A percentile compares a stretch with the other conserved stretches of the same genome.
Conservation (phyloP, 2,797 vertebrate species). For the Pangasius sanitwongsei region DNA sequence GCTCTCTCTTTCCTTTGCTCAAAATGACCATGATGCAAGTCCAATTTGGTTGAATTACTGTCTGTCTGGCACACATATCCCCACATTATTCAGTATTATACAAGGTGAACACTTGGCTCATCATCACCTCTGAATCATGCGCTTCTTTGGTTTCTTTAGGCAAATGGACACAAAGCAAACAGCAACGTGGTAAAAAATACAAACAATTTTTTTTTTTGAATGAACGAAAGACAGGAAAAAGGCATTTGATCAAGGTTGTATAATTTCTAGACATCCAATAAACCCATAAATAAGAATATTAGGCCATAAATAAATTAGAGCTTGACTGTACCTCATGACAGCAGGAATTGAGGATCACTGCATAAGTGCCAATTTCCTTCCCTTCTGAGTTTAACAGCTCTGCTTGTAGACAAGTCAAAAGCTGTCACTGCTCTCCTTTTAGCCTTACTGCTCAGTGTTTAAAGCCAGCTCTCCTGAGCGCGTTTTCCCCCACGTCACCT, state of each 20-base stretch:
- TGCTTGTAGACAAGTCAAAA: background rate
- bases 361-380: constrained; percentile 21
- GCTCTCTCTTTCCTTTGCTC: constrained; percentile 54
- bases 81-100: constrained; percentile 67
- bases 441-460: constrained; percentile 6
- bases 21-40: constrained; percentile 65
- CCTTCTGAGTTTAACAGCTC: background rate
- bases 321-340: constrained; percentile 6
- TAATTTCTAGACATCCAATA: background rate
- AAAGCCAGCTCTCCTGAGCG: background rate
- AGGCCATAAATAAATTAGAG: too few relatives aligned
- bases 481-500: constrained; percentile 16
- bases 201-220: background rate
- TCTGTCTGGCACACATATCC: constrained; percentile 54
- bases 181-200: background rate
- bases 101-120: constrained; percentile 51
- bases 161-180: background rate
- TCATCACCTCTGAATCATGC: constrained; percentile 42
- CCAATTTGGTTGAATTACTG: constrained; percentile 65
- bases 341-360: background rate
- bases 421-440: background rate
- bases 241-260: background rate
- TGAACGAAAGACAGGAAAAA: background rate
- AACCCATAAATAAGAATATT: background rate
- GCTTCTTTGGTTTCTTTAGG: background rate